phyloP scores from a whole-genome alignment of 2,113 vertebrate genomes.

The Rhabdornis inornatus region DNA sequence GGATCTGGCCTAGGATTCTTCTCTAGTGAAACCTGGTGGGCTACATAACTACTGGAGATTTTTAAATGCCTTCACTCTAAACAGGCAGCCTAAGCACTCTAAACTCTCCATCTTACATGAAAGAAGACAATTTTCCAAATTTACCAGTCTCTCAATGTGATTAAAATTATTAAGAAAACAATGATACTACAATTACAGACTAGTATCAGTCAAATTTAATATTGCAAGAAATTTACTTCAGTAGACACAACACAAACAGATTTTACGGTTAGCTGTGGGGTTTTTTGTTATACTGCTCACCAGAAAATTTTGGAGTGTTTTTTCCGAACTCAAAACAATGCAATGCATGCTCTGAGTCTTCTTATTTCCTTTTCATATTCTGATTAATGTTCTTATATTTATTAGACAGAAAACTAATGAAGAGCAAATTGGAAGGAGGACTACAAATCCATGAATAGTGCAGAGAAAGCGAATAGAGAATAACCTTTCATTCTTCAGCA shows the following conservation, averaged over 20 bases:
- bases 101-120: background rate
- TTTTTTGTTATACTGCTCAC: background rate
- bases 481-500: background rate
- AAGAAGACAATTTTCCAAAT: background rate
- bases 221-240: background rate
- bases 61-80: background rate
- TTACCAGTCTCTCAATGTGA: background rate
- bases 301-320: background rate
- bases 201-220: background rate
- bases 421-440: background rate
- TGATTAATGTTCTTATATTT: background rate
- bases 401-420: background rate
- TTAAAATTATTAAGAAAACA: background rate
- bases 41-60: background rate
- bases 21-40: background rate
- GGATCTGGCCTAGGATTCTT: background rate
- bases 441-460: background rate
- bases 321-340: background rate
- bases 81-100: background rate
- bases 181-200: background rate
- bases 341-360: background rate
- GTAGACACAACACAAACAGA: background rate
- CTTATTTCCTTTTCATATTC: background rate
- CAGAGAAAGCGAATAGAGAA: background rate
- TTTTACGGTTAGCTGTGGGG: accelerated